A percentile compares a stretch with the other conserved stretches of the same genome.
phyloP scores from a whole-genome alignment of 2,888 invertebrate species.

The Chorisops tibialis region DNA sequence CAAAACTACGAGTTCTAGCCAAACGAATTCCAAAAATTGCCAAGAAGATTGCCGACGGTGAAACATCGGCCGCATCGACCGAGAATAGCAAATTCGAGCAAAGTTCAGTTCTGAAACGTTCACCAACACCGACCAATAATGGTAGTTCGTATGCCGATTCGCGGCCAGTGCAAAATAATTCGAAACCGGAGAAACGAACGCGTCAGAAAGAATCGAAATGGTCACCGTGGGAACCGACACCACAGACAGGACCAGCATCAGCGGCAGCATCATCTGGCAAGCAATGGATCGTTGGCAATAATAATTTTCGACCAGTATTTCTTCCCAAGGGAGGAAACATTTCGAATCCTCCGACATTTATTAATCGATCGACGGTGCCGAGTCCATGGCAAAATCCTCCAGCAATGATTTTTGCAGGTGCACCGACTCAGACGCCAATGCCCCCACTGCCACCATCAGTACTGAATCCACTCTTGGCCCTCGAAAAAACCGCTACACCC shows the following conservation, averaged over 20 bases:
- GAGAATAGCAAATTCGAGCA: constrained; percentile 27
- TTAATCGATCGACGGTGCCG: constrained; percentile 30
- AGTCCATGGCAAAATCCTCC: constrained; percentile 36
- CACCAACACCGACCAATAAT: constrained; percentile 29
- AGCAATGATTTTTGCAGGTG: constrained; percentile 29
- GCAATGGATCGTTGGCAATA: constrained; percentile 6
- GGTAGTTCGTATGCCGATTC: constrained; percentile 1
- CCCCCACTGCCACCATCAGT: constrained; percentile 41
- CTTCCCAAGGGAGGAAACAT: constrained; percentile 22
- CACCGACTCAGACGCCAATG: constrained; percentile 34
- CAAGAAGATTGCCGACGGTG: constrained; percentile 8
- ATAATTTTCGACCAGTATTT: not conserved
- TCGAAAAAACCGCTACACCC: constrained; percentile 15
- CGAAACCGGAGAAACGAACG: constrained; percentile 19
- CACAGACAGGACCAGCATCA: not conserved
- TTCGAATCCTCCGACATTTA: constrained; percentile 29
- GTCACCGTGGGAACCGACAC: constrained; percentile 29
- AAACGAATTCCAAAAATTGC: constrained; percentile 53
- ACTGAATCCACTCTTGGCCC: constrained; percentile 34
- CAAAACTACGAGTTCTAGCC: constrained; percentile 38
- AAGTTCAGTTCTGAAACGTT: constrained; percentile 29
- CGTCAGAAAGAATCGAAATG: constrained; percentile 31
- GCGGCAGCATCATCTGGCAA: not conserved
- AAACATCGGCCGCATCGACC: not conserved
- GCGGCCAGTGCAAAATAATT: not conserved